Evolutionary conservation across 1,140 invertebrate genomes (phyloP).

Genomic region (Plectrocnemia conspersa): DNA sequence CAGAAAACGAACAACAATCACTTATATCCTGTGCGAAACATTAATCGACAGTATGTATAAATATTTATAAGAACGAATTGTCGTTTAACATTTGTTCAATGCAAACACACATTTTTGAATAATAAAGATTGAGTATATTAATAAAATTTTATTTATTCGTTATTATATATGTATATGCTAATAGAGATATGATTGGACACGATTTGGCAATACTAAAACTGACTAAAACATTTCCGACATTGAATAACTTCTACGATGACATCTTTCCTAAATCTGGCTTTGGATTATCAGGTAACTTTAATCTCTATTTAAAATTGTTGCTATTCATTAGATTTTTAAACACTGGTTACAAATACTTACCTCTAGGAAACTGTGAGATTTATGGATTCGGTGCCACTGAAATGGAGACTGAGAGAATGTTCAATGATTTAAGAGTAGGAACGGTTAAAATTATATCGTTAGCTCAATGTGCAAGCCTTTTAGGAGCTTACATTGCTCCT

Average conservation of each 20-base stretch:
- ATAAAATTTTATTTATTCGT: too few relatives aligned
- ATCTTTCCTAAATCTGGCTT: conserved; percentile 25
- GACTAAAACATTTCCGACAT: background rate
- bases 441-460: conserved; percentile 41
- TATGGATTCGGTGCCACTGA: conserved; percentile 44
- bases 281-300: conserved; percentile 29
- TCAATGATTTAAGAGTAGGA: conserved; percentile 38
- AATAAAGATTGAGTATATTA: too few relatives aligned
- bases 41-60: too few relatives aligned
- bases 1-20: background rate
- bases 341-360: too few relatives aligned
- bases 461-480: conserved; percentile 38
- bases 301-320: too few relatives aligned
- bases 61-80: too few relatives aligned
- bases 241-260: conserved; percentile 11
- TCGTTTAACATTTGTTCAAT: too few relatives aligned
- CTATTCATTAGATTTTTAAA: background rate
- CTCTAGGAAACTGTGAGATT: conserved; percentile 43
- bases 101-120: too few relatives aligned
- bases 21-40: too few relatives aligned
- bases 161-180: conserved; percentile 29
- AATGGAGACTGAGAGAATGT: conserved; percentile 34
- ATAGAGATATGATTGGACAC: conserved; percentile 12
- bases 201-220: conserved; percentile 27
- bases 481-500: conserved; percentile 43